Evolutionary conservation across 2,888 invertebrate species (phyloP).

Genomic region (Nomada fabriciana): DNA sequence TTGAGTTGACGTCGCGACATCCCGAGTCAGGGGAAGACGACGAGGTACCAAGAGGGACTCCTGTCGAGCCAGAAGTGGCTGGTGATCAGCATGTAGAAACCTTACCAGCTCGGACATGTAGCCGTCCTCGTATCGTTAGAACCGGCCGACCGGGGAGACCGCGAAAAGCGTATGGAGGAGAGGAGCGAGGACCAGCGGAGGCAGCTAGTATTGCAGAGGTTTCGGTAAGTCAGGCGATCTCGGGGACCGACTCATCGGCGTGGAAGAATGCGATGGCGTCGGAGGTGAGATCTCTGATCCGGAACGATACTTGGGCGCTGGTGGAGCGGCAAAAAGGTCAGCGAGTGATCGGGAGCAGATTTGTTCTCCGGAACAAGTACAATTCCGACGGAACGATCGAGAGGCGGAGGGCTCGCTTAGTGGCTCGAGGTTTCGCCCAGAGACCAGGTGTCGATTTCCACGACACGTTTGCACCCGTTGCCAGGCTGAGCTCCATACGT

Average conservation of each 20-base stretch:
- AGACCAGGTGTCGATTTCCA: conserved; percentile 57
- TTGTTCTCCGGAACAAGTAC: conserved; percentile 2
- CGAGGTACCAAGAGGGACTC: too few relatives aligned
- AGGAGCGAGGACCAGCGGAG: neutral
- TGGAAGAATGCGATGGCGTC: neutral
- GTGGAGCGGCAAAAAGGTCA: neutral
- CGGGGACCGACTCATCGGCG: too few relatives aligned
- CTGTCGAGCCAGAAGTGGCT: too few relatives aligned
- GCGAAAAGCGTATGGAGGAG: neutral
- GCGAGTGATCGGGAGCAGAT: neutral
- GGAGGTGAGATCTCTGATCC: neutral
- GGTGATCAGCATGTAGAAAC: too few relatives aligned
- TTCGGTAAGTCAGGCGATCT: neutral
- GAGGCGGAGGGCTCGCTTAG: neutral
- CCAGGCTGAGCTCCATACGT: conserved; percentile 30
- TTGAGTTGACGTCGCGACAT: too few relatives aligned
- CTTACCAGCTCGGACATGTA: too few relatives aligned
- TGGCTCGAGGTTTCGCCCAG: conserved; percentile 21
- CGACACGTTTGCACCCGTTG: conserved; percentile 60
- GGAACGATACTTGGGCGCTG: neutral
- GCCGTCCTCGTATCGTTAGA: neutral
- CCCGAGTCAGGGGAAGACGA: too few relatives aligned
- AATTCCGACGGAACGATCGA: neutral
- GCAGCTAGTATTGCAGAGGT: neutral
- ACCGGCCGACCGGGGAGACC: neutral